Base-by-base conservation (phyloP, 2,888 invertebrate species). In the Crossocerus cetratus region DNA sequence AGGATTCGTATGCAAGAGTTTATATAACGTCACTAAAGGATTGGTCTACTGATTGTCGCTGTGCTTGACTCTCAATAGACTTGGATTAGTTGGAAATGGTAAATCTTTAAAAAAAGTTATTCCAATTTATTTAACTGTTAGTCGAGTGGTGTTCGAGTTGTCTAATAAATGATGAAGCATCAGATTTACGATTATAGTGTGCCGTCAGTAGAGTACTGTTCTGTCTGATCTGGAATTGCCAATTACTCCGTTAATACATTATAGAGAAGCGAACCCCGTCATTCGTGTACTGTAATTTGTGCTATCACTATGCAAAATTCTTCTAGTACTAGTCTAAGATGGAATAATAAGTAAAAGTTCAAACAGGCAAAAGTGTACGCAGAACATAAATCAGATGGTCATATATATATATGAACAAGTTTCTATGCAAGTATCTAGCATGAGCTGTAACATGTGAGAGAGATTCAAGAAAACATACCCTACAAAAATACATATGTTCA, bases 311-410 rank as follows among this genome's bases (percentile, higher is more conserved):
- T 63, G 71, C 85, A 84, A 86, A 81, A 74, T 57, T 73, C 71
- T 75, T 80, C 84, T 84, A 85, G 80, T 23, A 74, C 86, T 86
- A 84, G 80, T 77, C 84, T 86, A 83, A 73, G 44, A 78, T 49
- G 72, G 74, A 83, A 76, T 72, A 72, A 67, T 65, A 44, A 63
- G 55, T 72, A 72, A 76, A 72, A 73, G 69, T 73, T 64, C 67
- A 60, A 63, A 74, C 78, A 84, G 74, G 82, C 82, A 80, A 80
- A 72, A 76, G 65, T 78, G 67, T 78, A 66, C 60, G 72, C 42
- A 49, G 42, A 54, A 61, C 49, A 45, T 43, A 63, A 69, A 66
- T 76, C 11, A 32, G 32, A 32, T 32, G 32, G 11, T 32, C 32
- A 68, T 18, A 21, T 72, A 78, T 69, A 68, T 18, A 21, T 72